Conservation (phyloP, 1,140 invertebrate species). For the Drosophila orosa region DNA sequence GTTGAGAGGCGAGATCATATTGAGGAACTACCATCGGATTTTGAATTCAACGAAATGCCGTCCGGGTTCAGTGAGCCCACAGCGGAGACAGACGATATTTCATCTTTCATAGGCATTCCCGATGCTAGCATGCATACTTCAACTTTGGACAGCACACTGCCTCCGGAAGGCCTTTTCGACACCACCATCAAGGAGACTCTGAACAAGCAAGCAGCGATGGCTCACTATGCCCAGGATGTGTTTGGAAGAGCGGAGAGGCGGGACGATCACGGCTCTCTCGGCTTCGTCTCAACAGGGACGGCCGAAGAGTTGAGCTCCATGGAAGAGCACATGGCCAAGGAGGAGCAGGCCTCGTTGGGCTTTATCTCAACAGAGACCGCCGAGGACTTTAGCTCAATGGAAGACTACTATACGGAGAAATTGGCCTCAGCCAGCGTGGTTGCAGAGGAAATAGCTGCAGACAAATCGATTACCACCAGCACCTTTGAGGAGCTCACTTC, state of each 20-base stretch:
- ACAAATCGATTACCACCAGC: slow-evolving; percentile 63
- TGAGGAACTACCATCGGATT: slow-evolving; percentile 90
- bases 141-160: slow-evolving; percentile 58
- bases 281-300: slow-evolving; percentile 77
- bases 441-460: slow-evolving; percentile 50
- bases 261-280: slow-evolving; percentile 72
- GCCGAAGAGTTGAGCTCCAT: slow-evolving; percentile 78
- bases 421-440: slow-evolving; percentile 63
- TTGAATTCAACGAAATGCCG: slow-evolving; percentile 87
- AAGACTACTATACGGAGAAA: slow-evolving; percentile 79
- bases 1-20: slow-evolving; percentile 84
- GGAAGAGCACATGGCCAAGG: slow-evolving; percentile 70
- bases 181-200: slow-evolving; percentile 69
- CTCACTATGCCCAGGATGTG: slow-evolving; percentile 67
- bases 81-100: slow-evolving; percentile 58
- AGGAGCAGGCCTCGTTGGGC: slow-evolving; percentile 74
- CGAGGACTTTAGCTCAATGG: slow-evolving; percentile 81
- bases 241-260: slow-evolving; percentile 57
- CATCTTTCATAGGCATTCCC: slow-evolving; percentile 73
- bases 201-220: slow-evolving; percentile 72
- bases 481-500: slow-evolving; percentile 68
- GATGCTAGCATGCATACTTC: slow-evolving; percentile 55
- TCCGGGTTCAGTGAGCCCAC: slow-evolving; percentile 21
- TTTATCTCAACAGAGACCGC: slow-evolving; percentile 79
- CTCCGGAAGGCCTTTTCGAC: slow-evolving; percentile 67